These are phyloP conservation scores for Holothuria leucospilota DNA, from an alignment of 53 echinoderm and acorn worm species.

Conservation along the genomic window DNA sequence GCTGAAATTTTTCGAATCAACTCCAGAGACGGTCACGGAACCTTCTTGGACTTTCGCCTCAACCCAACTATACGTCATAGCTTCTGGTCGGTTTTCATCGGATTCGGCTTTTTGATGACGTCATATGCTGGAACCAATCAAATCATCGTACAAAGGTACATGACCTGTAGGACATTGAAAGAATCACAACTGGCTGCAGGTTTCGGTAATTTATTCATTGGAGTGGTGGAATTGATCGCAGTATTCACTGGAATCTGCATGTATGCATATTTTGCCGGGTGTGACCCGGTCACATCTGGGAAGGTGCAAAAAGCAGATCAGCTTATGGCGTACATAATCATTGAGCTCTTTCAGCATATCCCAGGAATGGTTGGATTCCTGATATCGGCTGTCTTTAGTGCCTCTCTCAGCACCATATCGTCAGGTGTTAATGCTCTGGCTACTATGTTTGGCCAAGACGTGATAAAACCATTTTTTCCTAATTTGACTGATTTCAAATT, in stretches of 20 bases:
- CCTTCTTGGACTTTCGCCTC: conserved; percentile 36
- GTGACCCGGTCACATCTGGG: conserved; percentile 1
- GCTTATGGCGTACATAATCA: conserved; percentile 45
- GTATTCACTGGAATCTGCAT: conserved; percentile 30
- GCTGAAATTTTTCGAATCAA: conserved; percentile 40
- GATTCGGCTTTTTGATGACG: conserved; percentile 9
- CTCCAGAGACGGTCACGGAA: background rate
- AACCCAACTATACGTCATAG: conserved; percentile 40
- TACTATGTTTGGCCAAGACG: conserved; percentile 30
- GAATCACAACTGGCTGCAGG: conserved; percentile 30
- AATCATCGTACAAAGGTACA: conserved; percentile 44
- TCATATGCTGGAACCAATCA: conserved; percentile 45
- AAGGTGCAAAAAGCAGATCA: conserved; percentile 23
- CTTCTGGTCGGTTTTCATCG: conserved; percentile 47
- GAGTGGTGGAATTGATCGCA: conserved; percentile 24
- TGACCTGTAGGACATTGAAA: conserved; percentile 35
- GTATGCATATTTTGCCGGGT: conserved; percentile 44
- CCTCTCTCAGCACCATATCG: conserved; percentile 35
- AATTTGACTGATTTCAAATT: conserved; percentile 29
- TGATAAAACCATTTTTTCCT: conserved; percentile 9
- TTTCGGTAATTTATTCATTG: conserved; percentile 22
- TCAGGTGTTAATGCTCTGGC: conserved; percentile 42
- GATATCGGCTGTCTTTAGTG: conserved; percentile 38
- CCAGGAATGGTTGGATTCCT: conserved; percentile 39
- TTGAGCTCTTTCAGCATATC: conserved; percentile 23